phyloP scores from a whole-genome alignment of 2,888 invertebrate genomes.

The Aspidiotus destructor region DNA sequence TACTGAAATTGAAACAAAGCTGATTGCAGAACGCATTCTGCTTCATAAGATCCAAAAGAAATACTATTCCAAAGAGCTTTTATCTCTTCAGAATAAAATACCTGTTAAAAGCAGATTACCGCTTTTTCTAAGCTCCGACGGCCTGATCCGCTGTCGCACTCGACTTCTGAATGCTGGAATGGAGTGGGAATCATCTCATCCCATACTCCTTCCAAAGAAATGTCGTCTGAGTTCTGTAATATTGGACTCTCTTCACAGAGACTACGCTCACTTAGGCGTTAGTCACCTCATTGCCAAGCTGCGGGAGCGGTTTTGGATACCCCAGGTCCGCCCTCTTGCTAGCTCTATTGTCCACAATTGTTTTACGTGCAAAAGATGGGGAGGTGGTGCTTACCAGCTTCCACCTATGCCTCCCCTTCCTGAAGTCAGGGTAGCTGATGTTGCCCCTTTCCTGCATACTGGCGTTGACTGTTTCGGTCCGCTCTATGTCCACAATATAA shows the following conservation, averaged over 20 bases:
- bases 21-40: not conserved
- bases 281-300: not conserved
- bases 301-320: not conserved
- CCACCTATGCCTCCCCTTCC: not conserved
- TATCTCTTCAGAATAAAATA: not conserved
- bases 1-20: not conserved
- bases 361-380: not conserved
- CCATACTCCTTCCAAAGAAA: not conserved
- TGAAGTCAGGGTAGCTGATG: too few species aligned
- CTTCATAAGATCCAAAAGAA: not conserved
- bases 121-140: not conserved
- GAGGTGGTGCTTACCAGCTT: not conserved
- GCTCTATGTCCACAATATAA: too few species aligned
- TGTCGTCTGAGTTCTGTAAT: not conserved
- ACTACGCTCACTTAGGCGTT: not conserved
- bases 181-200: not conserved
- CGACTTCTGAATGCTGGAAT: not conserved
- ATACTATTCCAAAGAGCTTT: not conserved
- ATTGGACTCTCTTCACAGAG: not conserved
- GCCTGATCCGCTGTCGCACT: conserved; percentile 1
- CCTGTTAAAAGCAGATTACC: not conserved
- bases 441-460: too few species aligned
- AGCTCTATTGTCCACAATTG: not conserved
- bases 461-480: too few species aligned
- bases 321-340: not conserved